A percentile compares a stretch with the other conserved stretches of the same genome.
Conservation (phyloP, 2,797 vertebrate species). For the Anas bernieri region DNA sequence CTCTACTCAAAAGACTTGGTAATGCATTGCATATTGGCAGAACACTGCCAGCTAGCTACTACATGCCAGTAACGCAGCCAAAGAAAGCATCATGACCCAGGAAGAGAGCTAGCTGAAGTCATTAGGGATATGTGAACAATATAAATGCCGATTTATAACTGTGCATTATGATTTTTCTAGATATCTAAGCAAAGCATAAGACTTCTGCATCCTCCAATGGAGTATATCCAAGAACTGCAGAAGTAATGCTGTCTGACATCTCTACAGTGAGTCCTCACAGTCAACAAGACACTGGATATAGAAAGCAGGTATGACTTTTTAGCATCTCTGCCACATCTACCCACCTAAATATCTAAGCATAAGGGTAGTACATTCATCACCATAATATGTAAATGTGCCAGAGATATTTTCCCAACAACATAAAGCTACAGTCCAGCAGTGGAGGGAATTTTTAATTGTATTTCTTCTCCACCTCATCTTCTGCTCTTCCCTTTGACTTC, state of each 20-base stretch:
- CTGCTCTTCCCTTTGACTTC: neutral
- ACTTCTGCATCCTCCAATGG: neutral
- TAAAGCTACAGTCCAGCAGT: neutral
- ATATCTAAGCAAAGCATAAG: neutral
- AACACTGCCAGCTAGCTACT: neutral
- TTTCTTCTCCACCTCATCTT: neutral
- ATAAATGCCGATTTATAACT: neutral
- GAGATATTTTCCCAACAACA: neutral
- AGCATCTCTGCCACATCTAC: neutral
- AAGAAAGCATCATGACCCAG: neutral
- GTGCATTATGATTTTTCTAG: neutral
- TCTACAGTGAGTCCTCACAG: neutral
- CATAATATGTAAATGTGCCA: neutral
- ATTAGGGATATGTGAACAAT: neutral
- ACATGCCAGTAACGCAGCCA: neutral
- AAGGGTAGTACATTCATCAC: neutral
- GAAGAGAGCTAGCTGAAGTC: neutral
- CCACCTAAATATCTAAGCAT: neutral
- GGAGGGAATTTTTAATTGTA: neutral
- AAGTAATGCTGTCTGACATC: neutral
- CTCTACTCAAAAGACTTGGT: neutral
- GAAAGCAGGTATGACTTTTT: conserved; percentile 3
- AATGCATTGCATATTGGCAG: neutral
- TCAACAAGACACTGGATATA: neutral
- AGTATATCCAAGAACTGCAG: neutral